Conservation (phyloP, 2,888 invertebrate genomes). For the Ecliptopera silaceata region DNA sequence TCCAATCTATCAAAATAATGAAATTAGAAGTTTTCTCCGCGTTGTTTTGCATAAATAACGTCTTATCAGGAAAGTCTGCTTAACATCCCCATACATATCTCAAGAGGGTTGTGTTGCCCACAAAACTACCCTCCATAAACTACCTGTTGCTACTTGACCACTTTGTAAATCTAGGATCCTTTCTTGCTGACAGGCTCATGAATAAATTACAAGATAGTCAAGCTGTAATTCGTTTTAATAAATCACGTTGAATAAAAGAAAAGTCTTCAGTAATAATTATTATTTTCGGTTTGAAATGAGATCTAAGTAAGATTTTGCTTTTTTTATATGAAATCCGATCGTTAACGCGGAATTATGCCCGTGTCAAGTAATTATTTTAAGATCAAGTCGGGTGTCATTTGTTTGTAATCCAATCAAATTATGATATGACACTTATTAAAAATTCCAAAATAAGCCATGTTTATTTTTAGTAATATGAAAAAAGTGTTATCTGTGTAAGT, state of each 20-base stretch:
- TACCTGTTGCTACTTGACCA: conserved; percentile 39
- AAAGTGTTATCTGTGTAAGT: no score
- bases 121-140: conserved; percentile 30
- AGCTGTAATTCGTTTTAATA: conserved; percentile 10
- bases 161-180: conserved; percentile 37
- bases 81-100: conserved; percentile 19
- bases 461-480: no score
- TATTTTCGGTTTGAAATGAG: background rate
- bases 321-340: no score
- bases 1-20: no score
- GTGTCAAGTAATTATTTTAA: no score
- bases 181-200: conserved; percentile 30
- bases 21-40: background rate
- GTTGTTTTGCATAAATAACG: background rate
- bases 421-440: no score
- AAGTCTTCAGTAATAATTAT: conserved; percentile 8
- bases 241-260: conserved; percentile 15
- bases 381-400: no score
- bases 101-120: conserved; percentile 11
- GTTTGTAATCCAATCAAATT: no score
- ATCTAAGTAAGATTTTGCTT: conserved; percentile 1
- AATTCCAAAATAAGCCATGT: no score
- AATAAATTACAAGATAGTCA: conserved; percentile 30
- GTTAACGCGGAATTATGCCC: no score
- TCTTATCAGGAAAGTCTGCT: background rate